Evolutionary conservation across 1,140 invertebrate species (phyloP).

Genomic region (Oedothorax gibbosus): DNA sequence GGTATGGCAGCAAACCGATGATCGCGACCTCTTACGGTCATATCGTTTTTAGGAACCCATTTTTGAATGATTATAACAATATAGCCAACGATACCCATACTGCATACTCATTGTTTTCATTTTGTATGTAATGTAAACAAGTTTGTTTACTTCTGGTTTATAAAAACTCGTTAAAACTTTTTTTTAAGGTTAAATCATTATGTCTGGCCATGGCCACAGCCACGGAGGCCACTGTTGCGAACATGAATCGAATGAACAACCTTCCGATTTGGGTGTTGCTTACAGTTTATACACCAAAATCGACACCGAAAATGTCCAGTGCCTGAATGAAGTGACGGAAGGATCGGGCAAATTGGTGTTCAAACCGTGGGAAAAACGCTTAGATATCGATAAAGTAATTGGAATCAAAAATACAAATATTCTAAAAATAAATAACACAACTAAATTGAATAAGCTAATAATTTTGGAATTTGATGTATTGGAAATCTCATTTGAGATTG

Average conservation of each 20-base stretch:
- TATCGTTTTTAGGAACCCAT: no score
- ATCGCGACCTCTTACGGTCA: no score
- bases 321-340: slow-evolving; percentile 88
- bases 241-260: slow-evolving; percentile 74
- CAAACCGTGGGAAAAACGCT: slow-evolving; percentile 89
- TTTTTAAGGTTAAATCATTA: background rate
- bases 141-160: no score
- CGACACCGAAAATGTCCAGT: slow-evolving; percentile 87
- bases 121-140: no score
- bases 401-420: no score
- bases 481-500: background rate
- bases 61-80: no score
- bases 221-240: slow-evolving; percentile 69
- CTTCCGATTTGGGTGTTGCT: slow-evolving; percentile 82
- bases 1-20: no score
- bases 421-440: no score
- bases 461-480: background rate
- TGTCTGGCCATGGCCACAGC: slow-evolving; percentile 64
- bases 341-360: slow-evolving; percentile 89
- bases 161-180: no score
- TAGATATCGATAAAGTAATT: slow-evolving; percentile 73
- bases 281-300: slow-evolving; percentile 93
- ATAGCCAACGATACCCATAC: no score
- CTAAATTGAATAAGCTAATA: no score
- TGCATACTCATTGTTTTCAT: no score